Evolutionary conservation across 2,797 vertebrate genomes (phyloP).

Genomic region (Myripristis jacobus): DNA sequence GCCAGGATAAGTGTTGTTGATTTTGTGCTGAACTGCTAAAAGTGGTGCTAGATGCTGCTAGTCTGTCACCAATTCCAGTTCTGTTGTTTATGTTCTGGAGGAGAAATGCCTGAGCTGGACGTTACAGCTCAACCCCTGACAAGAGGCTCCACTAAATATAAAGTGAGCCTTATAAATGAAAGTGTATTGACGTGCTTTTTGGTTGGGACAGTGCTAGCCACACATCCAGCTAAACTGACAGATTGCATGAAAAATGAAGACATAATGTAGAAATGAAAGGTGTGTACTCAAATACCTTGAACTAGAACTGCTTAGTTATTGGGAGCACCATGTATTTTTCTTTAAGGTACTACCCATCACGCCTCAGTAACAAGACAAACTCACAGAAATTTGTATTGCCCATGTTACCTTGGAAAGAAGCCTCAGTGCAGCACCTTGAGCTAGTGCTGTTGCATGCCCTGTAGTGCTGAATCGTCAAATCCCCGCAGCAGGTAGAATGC

Average conservation of each 20-base stretch:
- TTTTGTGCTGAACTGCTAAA: no score
- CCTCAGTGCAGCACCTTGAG: constrained; percentile 7
- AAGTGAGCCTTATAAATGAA: not conserved
- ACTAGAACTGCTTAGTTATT: no score
- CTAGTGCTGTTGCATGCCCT: not conserved
- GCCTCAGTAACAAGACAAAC: no score
- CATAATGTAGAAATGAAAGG: no score
- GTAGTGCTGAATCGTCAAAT: constrained; percentile 30
- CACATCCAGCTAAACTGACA: no score
- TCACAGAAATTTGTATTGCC: constrained; percentile 7
- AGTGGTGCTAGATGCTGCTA: not conserved
- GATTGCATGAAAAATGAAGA: no score
- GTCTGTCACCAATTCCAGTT: not conserved
- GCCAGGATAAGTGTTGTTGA: no score
- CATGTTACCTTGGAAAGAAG: not conserved
- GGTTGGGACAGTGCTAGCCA: not conserved
- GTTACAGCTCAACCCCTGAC: not conserved
- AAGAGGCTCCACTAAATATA: not conserved
- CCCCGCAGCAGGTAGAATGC: constrained; percentile 6
- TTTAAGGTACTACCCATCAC: no score
- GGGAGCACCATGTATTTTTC: no score
- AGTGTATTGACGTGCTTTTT: not conserved
- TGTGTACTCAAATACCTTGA: no score
- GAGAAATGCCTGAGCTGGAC: not conserved
- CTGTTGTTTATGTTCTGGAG: not conserved